Evolutionary conservation across 1,140 invertebrate genomes (phyloP).

Genomic region (Drusus annulatus): DNA sequence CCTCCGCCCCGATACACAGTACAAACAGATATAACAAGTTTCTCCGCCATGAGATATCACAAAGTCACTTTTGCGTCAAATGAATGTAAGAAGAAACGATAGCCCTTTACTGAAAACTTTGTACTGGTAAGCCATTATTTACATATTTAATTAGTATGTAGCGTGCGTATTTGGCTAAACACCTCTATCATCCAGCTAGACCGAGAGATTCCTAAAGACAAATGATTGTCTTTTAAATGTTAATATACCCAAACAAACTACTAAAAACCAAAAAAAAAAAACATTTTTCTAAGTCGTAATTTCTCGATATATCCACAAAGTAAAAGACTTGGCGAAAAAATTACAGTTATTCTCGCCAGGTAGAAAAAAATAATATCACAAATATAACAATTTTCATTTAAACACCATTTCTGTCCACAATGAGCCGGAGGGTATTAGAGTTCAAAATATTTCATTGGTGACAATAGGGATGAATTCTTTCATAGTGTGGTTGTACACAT

Average conservation of each 20-base stretch:
- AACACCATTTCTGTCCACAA: no score
- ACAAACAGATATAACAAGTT: conserved; percentile 30
- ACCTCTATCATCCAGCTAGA: neutral
- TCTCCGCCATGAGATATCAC: conserved; percentile 31
- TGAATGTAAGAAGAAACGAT: neutral
- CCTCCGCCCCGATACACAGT: neutral
- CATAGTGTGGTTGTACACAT: no score
- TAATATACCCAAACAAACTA: no score
- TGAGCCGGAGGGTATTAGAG: no score
- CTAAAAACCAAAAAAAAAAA: neutral
- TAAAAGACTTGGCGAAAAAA: no score
- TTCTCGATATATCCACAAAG: no score
- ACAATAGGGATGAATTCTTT: no score
- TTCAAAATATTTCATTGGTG: no score
- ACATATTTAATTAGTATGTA: neutral
- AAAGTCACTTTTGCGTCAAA: conserved; percentile 24
- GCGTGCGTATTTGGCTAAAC: neutral
- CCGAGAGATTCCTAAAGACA: conserved; percentile 1
- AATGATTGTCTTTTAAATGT: no score
- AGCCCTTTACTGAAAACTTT: neutral
- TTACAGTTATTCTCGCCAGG: no score
- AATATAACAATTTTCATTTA: no score
- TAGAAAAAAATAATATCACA: no score
- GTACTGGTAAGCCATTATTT: neutral
- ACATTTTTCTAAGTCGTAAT: neutral